Evolutionary conservation across 2,888 invertebrate species (phyloP).

Genomic region (Drosophila conformis): DNA sequence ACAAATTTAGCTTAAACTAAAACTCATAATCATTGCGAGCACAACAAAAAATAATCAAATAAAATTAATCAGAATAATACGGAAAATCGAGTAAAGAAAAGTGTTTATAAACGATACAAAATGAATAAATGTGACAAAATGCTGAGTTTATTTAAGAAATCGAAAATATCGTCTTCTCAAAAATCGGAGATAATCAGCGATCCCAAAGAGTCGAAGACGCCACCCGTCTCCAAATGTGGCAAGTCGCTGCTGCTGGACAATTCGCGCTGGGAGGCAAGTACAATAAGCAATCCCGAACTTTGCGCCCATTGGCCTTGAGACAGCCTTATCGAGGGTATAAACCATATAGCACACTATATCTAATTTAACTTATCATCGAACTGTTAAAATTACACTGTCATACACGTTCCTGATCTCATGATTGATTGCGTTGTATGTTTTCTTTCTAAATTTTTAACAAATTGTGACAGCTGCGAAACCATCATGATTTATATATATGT

Average conservation of each 20-base stretch:
- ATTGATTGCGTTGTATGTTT: background rate
- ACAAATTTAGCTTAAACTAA: conserved; percentile 1
- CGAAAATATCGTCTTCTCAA: conserved; percentile 61
- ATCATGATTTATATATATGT: background rate
- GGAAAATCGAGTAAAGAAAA: background rate
- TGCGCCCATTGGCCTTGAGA: conserved; percentile 24
- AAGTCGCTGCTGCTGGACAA: conserved; percentile 83
- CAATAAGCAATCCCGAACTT: conserved; percentile 1
- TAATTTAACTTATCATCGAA: conserved; percentile 20
- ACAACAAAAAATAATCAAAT: background rate
- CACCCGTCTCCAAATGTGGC: conserved; percentile 81
- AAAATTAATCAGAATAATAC: conserved; percentile 15
- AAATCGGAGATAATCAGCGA: conserved; percentile 84
- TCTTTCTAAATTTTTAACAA: background rate
- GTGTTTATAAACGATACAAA: conserved; percentile 6
- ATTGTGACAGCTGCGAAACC: background rate
- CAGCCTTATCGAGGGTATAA: conserved; percentile 9
- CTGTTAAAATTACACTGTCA: conserved; percentile 17
- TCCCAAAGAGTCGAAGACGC: conserved; percentile 72
- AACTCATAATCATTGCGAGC: conserved; percentile 8
- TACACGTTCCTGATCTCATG: background rate
- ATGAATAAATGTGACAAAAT: conserved; percentile 50
- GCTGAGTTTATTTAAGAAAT: conserved; percentile 80
- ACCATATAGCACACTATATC: conserved; percentile 8
- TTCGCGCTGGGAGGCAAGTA: conserved; percentile 85